Evolutionary conservation across 2,113 vertebrate genomes (phyloP).

Genomic region (Petrocephalus zakoni): DNA sequence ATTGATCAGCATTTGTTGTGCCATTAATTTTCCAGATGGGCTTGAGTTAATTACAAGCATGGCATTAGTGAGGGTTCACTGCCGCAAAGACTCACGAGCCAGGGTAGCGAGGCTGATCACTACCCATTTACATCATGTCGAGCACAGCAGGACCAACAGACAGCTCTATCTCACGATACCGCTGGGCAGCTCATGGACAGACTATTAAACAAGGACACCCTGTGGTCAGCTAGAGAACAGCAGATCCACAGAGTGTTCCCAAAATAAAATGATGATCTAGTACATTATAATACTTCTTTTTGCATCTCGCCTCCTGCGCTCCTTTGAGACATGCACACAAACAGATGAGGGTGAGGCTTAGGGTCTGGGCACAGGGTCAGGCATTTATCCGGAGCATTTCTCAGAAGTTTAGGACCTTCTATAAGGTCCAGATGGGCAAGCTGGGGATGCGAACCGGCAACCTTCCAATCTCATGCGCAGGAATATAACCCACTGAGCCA

Average conservation of each 20-base stretch:
- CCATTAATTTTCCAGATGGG: slow-evolving; percentile 30
- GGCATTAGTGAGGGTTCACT: slow-evolving; percentile 27
- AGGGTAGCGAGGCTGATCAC: slow-evolving; percentile 5
- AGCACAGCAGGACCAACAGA: slow-evolving; percentile 16
- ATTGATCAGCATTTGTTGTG: slow-evolving; percentile 28
- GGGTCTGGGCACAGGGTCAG: background rate
- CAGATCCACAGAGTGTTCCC: background rate
- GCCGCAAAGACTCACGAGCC: background rate
- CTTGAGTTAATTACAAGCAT: slow-evolving; percentile 24
- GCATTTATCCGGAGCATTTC: background rate
- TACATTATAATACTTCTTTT: background rate
- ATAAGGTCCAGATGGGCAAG: background rate
- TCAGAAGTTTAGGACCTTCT: background rate
- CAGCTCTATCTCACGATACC: slow-evolving; percentile 17
- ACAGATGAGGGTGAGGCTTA: background rate
- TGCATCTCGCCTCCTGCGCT: background rate
- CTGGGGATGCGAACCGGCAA: background rate
- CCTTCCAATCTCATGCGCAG: background rate
- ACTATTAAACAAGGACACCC: slow-evolving; percentile 13
- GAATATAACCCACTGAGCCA: background rate
- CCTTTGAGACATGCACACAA: background rate
- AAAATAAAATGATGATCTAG: background rate
- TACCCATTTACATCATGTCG: slow-evolving; percentile 21
- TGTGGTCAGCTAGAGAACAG: slow-evolving; percentile 10
- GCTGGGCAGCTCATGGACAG: background rate